These are phyloP conservation scores for Bubo scandiacus DNA, from an alignment of 2,113 vertebrate species.

Conservation along the genomic window DNA sequence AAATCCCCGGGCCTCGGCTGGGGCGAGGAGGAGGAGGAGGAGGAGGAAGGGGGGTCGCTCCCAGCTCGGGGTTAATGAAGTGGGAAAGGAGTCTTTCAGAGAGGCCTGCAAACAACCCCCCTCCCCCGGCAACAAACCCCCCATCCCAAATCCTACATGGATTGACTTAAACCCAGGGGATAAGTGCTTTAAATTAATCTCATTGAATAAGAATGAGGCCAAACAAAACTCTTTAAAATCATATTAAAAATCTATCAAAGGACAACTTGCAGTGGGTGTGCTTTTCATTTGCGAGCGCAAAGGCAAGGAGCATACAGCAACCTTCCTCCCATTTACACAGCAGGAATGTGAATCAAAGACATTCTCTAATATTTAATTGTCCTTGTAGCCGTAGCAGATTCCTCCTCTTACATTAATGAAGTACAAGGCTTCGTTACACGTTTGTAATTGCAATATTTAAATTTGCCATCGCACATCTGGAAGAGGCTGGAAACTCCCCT, in stretches of 20 bases:
- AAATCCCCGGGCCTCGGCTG: slow-evolving; percentile 84
- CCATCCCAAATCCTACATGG: slow-evolving; percentile 82
- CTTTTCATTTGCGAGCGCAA: slow-evolving; percentile 66
- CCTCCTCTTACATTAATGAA: slow-evolving; percentile 74
- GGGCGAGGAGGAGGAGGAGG: slow-evolving; percentile 46
- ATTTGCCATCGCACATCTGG: slow-evolving; percentile 50
- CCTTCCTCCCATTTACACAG: slow-evolving; percentile 72
- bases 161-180: slow-evolving; percentile 93
- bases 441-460: slow-evolving; percentile 70
- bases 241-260: slow-evolving; percentile 99
- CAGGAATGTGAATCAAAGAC: slow-evolving; percentile 74
- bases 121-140: slow-evolving; percentile 63
- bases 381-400: slow-evolving; percentile 68
- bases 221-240: slow-evolving; percentile 94
- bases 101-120: slow-evolving; percentile 85
- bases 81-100: slow-evolving; percentile 93
- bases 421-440: slow-evolving; percentile 70
- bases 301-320: slow-evolving; percentile 45
- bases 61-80: slow-evolving; percentile 98
- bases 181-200: slow-evolving; percentile 98
- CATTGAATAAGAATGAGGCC: slow-evolving; percentile 92
- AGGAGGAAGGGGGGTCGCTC: slow-evolving; percentile 74
- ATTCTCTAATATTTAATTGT: slow-evolving; percentile 74
- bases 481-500: slow-evolving; percentile 17
- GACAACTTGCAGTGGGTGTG: slow-evolving; percentile 83